Evolutionary conservation across 2,888 invertebrate species (phyloP), one percentile per base, ranked within the genome.

Genomic region (Catocala fraxini): DNA sequence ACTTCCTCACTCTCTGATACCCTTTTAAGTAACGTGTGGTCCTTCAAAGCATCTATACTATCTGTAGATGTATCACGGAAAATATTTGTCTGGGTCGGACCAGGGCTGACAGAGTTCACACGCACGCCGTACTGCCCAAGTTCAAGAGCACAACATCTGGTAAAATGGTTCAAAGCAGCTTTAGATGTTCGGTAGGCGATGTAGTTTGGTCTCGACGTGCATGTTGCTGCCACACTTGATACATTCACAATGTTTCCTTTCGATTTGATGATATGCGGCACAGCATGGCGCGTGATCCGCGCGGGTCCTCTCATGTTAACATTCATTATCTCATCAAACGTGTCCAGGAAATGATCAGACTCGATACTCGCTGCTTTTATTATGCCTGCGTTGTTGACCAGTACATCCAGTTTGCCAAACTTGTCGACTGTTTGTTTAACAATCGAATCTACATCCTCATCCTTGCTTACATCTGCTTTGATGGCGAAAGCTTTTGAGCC

Each of bases 41-140:
- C 33, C 9, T 0, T 56, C 9, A 68, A 1, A 0, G 0, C 12
- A n/a, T 66, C 59, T 11, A 4, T 33, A 43, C 15, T 42, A 3
- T 55, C 9, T 46, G 7, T 42, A 34, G 51, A 6, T 1, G 35
- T n/a, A 0, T 15, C 42, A n/a, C 51, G 45, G 0, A 70, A 95
- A 94, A 90, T 73, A 97, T 79, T 73, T 0, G 98, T 85, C 0
- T 41, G 56, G 0, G 81, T 79, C 1, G 79, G 68, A 0, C 83
- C 85, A 15, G 82, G 82, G 51, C 77, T 81, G 0, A 85, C 68
- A 2, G 77, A 54, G 54, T 87, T 85, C 0, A 97, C 97, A 45
- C 98, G 94, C 0, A 98, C 97, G 68, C 96, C 95, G 81, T 96
- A 95, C 0, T 94, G 69, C 9, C 96, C 97, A 46, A 97, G 86